A percentile compares a stretch with the other conserved stretches of the same genome.
Conservation (phyloP, 1,140 invertebrate genomes). For the Lutraria rhynchaena region DNA sequence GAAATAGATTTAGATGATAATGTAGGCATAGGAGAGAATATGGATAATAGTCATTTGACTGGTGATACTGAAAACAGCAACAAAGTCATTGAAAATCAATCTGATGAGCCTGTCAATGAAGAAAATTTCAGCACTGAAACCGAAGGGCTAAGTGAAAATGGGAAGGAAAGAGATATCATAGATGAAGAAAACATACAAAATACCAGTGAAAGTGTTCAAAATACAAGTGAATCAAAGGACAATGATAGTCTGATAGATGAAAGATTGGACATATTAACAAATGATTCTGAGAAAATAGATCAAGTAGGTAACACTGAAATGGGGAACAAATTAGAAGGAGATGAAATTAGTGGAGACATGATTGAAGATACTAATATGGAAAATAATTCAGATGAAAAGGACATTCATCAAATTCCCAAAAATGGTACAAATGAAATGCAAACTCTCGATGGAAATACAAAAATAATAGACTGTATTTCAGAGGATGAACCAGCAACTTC, state of each 20-base stretch:
- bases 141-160: background rate
- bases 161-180: background rate
- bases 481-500: too few species aligned
- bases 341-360: background rate
- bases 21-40: background rate
- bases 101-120: background rate
- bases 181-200: background rate
- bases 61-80: background rate
- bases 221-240: background rate
- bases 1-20: constrained; percentile 30
- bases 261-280: background rate
- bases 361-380: background rate
- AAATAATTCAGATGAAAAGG: constrained; percentile 13
- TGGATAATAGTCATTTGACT: background rate
- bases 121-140: too few species aligned
- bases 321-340: too few species aligned
- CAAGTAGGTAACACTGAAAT: background rate
- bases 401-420: too few species aligned
- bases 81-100: background rate
- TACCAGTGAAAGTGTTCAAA: background rate
- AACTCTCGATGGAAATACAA: too few species aligned
- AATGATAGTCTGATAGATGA: background rate
- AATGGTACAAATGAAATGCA: too few species aligned
- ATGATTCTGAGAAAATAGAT: background rate
- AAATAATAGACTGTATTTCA: too few species aligned